Base-by-base conservation (phyloP, 2,888 invertebrate genomes). In the Phalera bucephala region DNA sequence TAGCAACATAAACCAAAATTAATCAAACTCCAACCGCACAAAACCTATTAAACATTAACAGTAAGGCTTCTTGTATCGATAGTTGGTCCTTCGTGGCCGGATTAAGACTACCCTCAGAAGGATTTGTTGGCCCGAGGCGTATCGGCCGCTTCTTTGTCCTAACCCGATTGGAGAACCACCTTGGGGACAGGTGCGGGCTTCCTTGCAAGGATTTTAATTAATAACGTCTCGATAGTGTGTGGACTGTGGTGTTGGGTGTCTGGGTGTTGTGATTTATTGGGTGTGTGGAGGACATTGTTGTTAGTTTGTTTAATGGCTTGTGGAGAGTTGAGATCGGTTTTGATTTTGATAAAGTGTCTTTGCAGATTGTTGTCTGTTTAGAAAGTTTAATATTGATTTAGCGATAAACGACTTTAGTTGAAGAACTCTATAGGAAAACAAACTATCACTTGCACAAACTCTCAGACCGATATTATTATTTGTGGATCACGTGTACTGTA, bases 161-260 rank as follows among this genome's bases (percentile, higher is more conserved):
- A 69, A 72, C 64, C 72, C 70, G 72, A 76, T 74, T 66, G 72
- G 67, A 54, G 53, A 49, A 49, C 48, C 68, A 68, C 76, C 74
- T 72, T 39, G 67, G 83, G 85, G 86, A 82, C 82, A 85, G 83
- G 84, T 84, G 80, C 60, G 72, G 79, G 79, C 73, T 78, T 80
- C 78, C 76, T 77, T 71, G 52, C 57, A 60, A 52, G 71, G 80
- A 74, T 81, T 85, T 87, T 87, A 87, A 88, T 88, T 87, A 88
- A 82, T 85, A 80, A 87, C 84, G 78, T 74, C 77, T 75, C 80
- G 76, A 84, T 87, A 81, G 72, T 72, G 53, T 70, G 63, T n/a
- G n/a, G n/a, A n/a, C n/a, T n/a, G n/a, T 59, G 59, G 62, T 75
- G 78, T 79, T 80, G 73, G 74, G 73, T 61, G 35, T 60, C 55